These are phyloP conservation scores for Acronicta psi DNA, from an alignment of 2,888 invertebrate species.

Conservation along the genomic window DNA sequence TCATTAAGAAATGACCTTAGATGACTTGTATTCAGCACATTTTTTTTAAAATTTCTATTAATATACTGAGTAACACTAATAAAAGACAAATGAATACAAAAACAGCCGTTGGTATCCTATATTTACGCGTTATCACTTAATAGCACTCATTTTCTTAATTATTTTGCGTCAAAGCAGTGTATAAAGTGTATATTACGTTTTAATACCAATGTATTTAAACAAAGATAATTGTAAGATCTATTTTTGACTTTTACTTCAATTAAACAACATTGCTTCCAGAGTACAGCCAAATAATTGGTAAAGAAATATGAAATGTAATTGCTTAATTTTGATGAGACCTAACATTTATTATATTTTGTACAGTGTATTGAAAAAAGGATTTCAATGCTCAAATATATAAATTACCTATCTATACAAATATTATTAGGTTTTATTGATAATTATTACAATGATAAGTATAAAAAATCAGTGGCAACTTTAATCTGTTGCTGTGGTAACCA, in stretches of 20 bases:
- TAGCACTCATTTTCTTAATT: slow-evolving; percentile 33
- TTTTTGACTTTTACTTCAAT: slow-evolving; percentile 16
- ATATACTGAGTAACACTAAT: slow-evolving; percentile 10
- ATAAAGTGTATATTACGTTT: slow-evolving; percentile 7
- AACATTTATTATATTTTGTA: too few species aligned
- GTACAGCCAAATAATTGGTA: not conserved
- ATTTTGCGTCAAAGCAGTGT: slow-evolving; percentile 34
- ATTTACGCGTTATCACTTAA: slow-evolving; percentile 23
- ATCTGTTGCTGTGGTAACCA: too few species aligned
- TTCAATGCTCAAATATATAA: too few species aligned
- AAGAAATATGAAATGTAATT: too few species aligned
- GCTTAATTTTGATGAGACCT: too few species aligned
- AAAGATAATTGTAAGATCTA: slow-evolving; percentile 15
- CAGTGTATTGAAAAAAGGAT: too few species aligned
- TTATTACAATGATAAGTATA: too few species aligned
- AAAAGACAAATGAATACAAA: slow-evolving; percentile 1
- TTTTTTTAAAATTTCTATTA: not conserved
- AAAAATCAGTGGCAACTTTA: too few species aligned
- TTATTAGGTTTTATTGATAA: too few species aligned
- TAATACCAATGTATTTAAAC: slow-evolving; percentile 19
- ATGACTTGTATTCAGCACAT: not conserved
- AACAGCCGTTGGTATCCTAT: slow-evolving; percentile 10
- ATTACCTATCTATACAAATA: too few species aligned
- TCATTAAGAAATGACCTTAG: not conserved
- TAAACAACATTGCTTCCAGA: slow-evolving; percentile 22